Conservation (phyloP, 1,140 invertebrate species). For the Ostrea denselamellosa region DNA sequence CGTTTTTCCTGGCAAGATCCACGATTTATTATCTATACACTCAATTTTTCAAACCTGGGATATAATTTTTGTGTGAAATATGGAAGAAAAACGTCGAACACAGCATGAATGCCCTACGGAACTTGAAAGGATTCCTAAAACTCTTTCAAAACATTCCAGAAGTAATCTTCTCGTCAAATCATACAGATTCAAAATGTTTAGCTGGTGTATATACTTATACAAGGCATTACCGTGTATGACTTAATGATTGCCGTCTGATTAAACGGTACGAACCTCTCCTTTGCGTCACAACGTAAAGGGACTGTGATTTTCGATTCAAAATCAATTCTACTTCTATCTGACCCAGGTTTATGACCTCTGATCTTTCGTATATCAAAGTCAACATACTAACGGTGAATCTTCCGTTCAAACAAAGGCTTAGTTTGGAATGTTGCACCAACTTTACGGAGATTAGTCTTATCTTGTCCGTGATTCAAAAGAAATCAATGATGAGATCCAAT, state of each 20-base stretch:
- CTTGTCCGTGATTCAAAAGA: conserved; percentile 5
- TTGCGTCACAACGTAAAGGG: neutral
- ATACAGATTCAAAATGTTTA: neutral
- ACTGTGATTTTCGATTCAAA: neutral
- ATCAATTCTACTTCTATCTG: neutral
- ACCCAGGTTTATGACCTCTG: neutral
- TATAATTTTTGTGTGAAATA: conserved; percentile 36
- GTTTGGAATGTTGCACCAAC: conserved; percentile 10
- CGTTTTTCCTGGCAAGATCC: conserved; percentile 16
- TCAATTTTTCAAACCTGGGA: neutral
- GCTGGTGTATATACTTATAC: neutral
- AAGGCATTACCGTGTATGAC: neutral
- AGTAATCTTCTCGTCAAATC: conserved; percentile 30
- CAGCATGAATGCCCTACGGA: neutral
- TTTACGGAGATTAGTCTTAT: conserved; percentile 4
- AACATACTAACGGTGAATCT: neutral
- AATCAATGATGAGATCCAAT: conserved; percentile 10
- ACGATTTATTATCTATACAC: conserved; percentile 30
- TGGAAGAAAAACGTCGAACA: neutral
- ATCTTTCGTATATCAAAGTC: neutral
- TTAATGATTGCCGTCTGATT: conserved; percentile 6
- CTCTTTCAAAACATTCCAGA: conserved; percentile 5
- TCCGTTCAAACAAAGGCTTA: neutral
- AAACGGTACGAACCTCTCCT: neutral
- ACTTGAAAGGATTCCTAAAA: conserved; percentile 2